A percentile compares a stretch with the other conserved stretches of the same genome.
These are phyloP conservation scores for Ptiloglossa arizonensis DNA, from an alignment of 1,140 invertebrate species.

Conservation along the genomic window DNA sequence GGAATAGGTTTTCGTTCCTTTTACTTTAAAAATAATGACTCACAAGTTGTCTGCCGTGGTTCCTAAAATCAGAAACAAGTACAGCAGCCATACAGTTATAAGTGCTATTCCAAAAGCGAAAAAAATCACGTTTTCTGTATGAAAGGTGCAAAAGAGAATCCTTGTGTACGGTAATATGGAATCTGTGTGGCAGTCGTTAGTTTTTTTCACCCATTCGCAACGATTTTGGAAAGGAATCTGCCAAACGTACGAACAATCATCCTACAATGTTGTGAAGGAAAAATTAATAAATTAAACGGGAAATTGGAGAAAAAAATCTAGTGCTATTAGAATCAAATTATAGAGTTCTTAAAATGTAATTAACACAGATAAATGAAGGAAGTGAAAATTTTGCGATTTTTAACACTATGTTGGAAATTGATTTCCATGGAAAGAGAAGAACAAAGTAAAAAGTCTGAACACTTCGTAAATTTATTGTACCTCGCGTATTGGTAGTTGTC, in stretches of 20 bases:
- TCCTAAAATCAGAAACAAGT: constrained; percentile 85
- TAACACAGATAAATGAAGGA: no score
- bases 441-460: no score
- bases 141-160: constrained; percentile 75
- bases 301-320: neutral
- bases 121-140: constrained; percentile 54
- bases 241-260: constrained; percentile 79
- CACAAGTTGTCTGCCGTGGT: constrained; percentile 86
- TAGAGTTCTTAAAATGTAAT: neutral
- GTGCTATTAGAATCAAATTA: neutral
- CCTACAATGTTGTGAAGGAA: constrained; percentile 58
- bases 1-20: neutral
- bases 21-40: neutral
- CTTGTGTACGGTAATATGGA: constrained; percentile 72
- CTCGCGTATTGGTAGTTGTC: constrained; percentile 66
- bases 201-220: constrained; percentile 73
- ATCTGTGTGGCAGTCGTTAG: constrained; percentile 68
- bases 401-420: constrained; percentile 39
- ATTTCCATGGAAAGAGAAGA: neutral
- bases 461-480: constrained; percentile 39
- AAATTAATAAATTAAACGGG: constrained; percentile 26
- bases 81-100: constrained; percentile 82
- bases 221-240: constrained; percentile 66
- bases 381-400: no score
- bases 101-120: constrained; percentile 68